These are phyloP conservation scores for Alloscopus bannaensis DNA, from an alignment of 2,888 invertebrate genomes.

Conservation along the genomic window DNA sequence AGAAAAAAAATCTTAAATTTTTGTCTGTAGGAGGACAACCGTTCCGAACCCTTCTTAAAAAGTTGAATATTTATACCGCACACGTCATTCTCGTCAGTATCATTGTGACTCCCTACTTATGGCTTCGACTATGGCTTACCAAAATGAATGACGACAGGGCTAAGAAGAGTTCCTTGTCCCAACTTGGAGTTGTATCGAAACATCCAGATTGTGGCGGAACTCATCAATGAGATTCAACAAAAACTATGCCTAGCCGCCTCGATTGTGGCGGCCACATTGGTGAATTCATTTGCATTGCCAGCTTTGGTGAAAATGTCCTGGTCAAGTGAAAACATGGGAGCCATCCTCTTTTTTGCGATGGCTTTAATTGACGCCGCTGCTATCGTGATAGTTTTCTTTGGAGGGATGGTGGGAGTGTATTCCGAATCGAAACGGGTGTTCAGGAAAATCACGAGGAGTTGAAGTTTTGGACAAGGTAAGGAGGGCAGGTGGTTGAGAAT, in stretches of 20 bases:
- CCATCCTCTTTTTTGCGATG: neutral
- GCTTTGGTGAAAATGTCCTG: neutral
- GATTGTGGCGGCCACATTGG: neutral
- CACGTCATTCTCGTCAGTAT: no score
- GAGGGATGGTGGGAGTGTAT: constrained; percentile 2
- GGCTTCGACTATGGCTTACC: no score
- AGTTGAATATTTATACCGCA: no score
- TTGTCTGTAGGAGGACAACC: no score
- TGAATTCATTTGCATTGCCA: neutral
- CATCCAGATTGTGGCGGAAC: neutral
- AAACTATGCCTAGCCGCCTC: neutral
- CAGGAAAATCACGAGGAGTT: neutral
- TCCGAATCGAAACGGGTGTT: neutral
- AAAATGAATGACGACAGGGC: no score
- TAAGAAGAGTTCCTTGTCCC: no score
- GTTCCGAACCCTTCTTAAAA: no score
- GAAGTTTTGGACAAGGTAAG: neutral
- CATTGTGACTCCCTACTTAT: no score
- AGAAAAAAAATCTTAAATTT: no score
- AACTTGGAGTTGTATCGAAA: no score
- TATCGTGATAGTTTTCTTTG: neutral
- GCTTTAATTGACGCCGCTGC: neutral
- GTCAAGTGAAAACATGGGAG: neutral
- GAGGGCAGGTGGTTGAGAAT: neutral
- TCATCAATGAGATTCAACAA: neutral